Conservation (phyloP, 2,888 invertebrate genomes). For the Nudaria mundana region DNA sequence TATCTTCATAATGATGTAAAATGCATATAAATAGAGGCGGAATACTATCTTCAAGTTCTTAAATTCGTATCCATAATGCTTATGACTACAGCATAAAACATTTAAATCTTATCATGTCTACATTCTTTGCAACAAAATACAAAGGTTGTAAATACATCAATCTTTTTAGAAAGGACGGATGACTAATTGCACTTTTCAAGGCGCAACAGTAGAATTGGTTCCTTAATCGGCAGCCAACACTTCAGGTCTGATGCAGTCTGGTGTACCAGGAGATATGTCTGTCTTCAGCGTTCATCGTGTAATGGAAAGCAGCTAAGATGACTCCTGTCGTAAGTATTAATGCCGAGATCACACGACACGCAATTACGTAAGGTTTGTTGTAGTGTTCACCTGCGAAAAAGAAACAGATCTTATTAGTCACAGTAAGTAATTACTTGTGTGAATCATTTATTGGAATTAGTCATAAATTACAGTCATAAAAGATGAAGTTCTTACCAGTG, state of each 20-base stretch:
- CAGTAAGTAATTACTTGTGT: too few relatives aligned
- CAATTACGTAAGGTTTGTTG: slow-evolving; percentile 37
- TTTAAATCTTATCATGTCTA: slow-evolving; percentile 3
- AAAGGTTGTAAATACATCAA: slow-evolving; percentile 41
- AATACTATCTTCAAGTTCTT: slow-evolving; percentile 20
- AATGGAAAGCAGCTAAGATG: slow-evolving; percentile 36
- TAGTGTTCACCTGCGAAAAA: slow-evolving; percentile 57
- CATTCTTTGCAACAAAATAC: slow-evolving; percentile 16
- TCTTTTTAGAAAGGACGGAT: slow-evolving; percentile 47
- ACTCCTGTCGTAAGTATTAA: slow-evolving; percentile 39
- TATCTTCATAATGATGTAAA: not conserved
- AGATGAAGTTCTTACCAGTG: slow-evolving; percentile 60
- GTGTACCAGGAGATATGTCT: slow-evolving; percentile 5
- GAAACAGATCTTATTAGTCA: slow-evolving; percentile 11
- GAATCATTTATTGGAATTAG: too few relatives aligned
- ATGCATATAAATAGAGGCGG: slow-evolving; percentile 10
- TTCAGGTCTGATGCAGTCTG: slow-evolving; percentile 40
- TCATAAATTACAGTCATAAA: not conserved
- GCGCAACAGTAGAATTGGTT: not conserved
- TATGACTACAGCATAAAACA: slow-evolving; percentile 18
- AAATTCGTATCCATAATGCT: slow-evolving; percentile 19
- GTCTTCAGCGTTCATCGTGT: slow-evolving; percentile 23
- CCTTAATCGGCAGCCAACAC: not conserved
- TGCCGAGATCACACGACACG: slow-evolving; percentile 46
- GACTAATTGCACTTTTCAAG: slow-evolving; percentile 39